Percentiles rank a stretch among this genome's conserved stretches.
Conservation (phyloP, 2,797 vertebrate species). For the Sebastes oblongus region DNA sequence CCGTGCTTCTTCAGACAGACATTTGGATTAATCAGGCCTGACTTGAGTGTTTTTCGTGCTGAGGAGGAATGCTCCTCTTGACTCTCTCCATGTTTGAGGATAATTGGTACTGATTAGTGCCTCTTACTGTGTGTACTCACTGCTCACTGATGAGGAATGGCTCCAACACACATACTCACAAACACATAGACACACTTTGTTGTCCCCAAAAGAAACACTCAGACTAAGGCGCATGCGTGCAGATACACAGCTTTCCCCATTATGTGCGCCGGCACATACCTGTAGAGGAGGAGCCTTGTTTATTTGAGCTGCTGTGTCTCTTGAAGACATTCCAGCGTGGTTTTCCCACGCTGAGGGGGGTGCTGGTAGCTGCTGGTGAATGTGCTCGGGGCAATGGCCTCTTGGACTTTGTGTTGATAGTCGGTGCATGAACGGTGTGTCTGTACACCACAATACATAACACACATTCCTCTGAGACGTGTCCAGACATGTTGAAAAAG, state of each 20-base stretch:
- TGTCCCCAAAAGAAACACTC: conserved; percentile 23
- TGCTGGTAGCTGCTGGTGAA: conserved; percentile 41
- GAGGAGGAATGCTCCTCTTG: conserved; percentile 68
- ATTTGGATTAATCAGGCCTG: conserved; percentile 59
- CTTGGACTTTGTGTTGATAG: conserved; percentile 49
- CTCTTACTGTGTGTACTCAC: conserved; percentile 64
- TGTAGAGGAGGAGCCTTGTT: conserved; percentile 59
- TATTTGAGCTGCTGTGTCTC: conserved; percentile 60
- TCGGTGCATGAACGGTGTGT: conserved; percentile 14
- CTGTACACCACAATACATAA: conserved; percentile 47
- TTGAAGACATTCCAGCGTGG: conserved; percentile 70
- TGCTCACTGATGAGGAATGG: conserved; percentile 71
- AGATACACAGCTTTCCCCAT: conserved; percentile 31
- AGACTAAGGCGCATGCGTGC: conserved; percentile 14
- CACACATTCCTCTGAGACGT: conserved; percentile 62
- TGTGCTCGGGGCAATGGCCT: conserved; percentile 39
- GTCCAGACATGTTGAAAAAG: conserved; percentile 63
- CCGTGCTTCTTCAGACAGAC: conserved; percentile 38
- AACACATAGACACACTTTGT: conserved; percentile 44
- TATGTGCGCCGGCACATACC: conserved; percentile 65
- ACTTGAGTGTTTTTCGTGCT: conserved; percentile 60
- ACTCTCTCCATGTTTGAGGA: conserved; percentile 68
- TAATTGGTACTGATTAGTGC: conserved; percentile 76
- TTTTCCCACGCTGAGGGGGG: conserved; percentile 67
- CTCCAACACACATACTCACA: conserved; percentile 48